Evolutionary conservation across 2,888 invertebrate species (phyloP), one percentile per base, ranked within the genome.

Genomic region (Coenonympha glycerion): DNA sequence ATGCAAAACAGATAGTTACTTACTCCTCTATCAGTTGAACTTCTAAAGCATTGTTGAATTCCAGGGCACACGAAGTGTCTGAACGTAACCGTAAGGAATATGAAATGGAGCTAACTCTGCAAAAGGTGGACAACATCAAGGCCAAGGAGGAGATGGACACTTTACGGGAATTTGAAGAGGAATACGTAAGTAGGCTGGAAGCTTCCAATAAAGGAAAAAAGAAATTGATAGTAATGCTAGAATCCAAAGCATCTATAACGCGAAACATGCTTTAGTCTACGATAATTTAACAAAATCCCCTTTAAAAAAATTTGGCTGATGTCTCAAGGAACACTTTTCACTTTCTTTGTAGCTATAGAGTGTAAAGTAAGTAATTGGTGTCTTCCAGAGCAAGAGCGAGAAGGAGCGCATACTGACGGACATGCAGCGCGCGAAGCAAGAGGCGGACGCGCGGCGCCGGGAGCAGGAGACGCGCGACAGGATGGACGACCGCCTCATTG

Each of bases 121-220:
- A 86, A 56, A 72, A 75, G 57, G 54, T 73, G 0, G 87, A 87
- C 63, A 83, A 79, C 59, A 58, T 74, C 0, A 69, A 71, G 36
- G 77, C 85, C 0, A 51, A 65, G 3, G 60, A 78, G 41, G 69
- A 87, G 58, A 82, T 84, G 56, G 66, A 68, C 0, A 73, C 73
- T 1, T 64, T 87, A 11, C 70, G 68, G 51, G 62, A 81, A 19
- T 85, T 84, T 39, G 86, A 88, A 46, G 62, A 73, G 1, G 65
- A 78, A 1, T 82, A 75, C 46, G 85, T 84, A 61, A 76, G 77
- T 19, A 5, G n/a, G n/a, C n/a, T n/a, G n/a, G n/a, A n/a, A n/a
- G n/a, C n/a, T n/a, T n/a, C n/a, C n/a, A n/a, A n/a, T n/a, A n/a
- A n/a, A n/a, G n/a, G n/a, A n/a, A n/a, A n/a, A n/a, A n/a, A n/a